Evolutionary conservation across 2,113 vertebrate genomes (phyloP), one percentile per base, ranked within the genome.

Genomic region (Anoura caudifer): DNA sequence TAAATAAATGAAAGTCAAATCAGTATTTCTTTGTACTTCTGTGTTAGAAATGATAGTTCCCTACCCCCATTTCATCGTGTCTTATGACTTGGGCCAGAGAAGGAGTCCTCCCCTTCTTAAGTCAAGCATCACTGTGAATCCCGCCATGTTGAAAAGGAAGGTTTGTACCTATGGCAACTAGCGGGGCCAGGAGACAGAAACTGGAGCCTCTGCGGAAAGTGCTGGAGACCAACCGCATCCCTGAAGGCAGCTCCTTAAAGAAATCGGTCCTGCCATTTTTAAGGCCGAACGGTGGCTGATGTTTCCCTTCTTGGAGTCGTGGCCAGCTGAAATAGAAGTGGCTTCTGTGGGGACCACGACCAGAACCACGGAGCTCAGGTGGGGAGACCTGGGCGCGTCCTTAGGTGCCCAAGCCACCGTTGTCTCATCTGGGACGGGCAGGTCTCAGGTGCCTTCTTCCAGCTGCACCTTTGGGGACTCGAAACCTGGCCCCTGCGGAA

Each of bases 111-210:
- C 47, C 6, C 1, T 33, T 75, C 87, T 87, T 50, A 77, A 92
- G 59, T 54, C 41, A 5, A 72, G 87, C n/a, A 24, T 33, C 38
- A 8, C 90, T 80, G 12, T 84, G 92, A 93, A 89, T 91, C 83
- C 83, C 8, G 38, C 54, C 43, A 11, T 79, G 67, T 72, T 91
- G 61, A 92, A 97, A 90, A 94, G 26, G 90, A 87, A 91, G 88
- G 92, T 95, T 61, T 70, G 79, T 89, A 38, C 92, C 93, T 90
- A 36, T 76, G 81, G 69, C 77, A 96, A 84, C 94, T 70, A 56
- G 83, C 3, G 10, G 86, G 7, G 20, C 75, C 19, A 43, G 63
- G 72, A 95, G 93, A 81, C 17, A 95, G 87, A 92, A 83, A 89
- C 94, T 70, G 12, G 28, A 36, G 75, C 76, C 65, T 76, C 84